These are phyloP conservation scores for Anomalospiza imberbis DNA, from an alignment of 2,797 vertebrate genomes.

Conservation along the genomic window DNA sequence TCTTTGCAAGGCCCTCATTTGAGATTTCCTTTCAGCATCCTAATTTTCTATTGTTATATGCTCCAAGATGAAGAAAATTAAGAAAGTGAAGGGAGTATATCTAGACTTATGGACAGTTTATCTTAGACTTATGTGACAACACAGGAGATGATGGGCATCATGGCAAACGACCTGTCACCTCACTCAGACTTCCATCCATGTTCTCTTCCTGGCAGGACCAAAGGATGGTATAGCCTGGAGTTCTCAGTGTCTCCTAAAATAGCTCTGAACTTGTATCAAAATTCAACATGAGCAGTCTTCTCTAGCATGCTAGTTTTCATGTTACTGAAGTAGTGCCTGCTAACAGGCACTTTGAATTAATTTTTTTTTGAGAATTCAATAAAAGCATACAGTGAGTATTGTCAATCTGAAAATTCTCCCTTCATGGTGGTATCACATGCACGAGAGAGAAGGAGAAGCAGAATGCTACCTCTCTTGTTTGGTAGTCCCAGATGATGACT, in stretches of 20 bases:
- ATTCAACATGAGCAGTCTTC: not conserved
- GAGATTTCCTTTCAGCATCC: not conserved
- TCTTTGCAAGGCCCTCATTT: not conserved
- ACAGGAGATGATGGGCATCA: not conserved
- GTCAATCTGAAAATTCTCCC: rapidly evolving
- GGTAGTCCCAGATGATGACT: not conserved
- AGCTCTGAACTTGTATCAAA: not conserved
- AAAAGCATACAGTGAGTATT: not conserved
- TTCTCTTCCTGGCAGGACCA: not conserved
- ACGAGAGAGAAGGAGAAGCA: not conserved
- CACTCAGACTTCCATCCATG: not conserved
- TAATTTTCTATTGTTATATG: not conserved
- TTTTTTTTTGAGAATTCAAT: not conserved
- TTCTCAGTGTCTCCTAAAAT: not conserved
- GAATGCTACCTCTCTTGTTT: not conserved
- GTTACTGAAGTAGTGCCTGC: not conserved
- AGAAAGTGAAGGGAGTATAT: not conserved
- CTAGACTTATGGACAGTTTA: not conserved
- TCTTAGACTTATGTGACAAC: not conserved
- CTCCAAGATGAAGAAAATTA: not conserved
- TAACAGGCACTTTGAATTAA: not conserved
- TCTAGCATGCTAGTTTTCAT: not conserved
- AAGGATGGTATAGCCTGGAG: not conserved
- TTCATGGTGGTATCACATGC: not conserved
- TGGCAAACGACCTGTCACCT: not conserved